Percentiles rank a stretch among this genome's conserved stretches.
Evolutionary conservation across 1,140 invertebrate species (phyloP).

Genomic region (Anagrus nilaparvatae): DNA sequence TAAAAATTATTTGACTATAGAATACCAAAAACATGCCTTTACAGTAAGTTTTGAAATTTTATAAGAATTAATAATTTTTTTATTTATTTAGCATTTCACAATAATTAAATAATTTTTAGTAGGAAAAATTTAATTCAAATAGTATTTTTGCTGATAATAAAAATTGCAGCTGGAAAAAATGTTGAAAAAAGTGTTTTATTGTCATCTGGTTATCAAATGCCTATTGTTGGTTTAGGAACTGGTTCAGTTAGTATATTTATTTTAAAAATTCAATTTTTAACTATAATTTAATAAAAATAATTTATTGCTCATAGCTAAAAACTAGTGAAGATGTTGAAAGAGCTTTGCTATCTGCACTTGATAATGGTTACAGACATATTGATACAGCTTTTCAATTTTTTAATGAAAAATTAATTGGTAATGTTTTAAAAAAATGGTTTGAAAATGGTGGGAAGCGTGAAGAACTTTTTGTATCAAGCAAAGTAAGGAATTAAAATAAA

Average conservation of each 20-base stretch:
- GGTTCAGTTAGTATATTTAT: constrained; percentile 77
- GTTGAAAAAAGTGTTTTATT: constrained; percentile 24
- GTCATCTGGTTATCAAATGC: constrained; percentile 50
- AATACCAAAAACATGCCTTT: too few relatives aligned
- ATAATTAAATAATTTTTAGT: too few relatives aligned
- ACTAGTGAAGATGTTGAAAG: constrained; percentile 61
- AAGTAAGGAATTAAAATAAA: constrained; percentile 47
- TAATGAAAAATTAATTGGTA: constrained; percentile 72
- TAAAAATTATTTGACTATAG: too few relatives aligned
- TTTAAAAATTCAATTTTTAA: too few relatives aligned
- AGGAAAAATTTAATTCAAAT: too few relatives aligned
- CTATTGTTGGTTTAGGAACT: constrained; percentile 64
- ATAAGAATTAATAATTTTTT: too few relatives aligned
- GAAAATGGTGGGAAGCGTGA: constrained; percentile 58
- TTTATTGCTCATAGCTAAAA: too few relatives aligned
- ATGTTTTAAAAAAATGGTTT: constrained; percentile 63
- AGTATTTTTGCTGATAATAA: too few relatives aligned
- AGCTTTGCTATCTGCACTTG: constrained; percentile 53
- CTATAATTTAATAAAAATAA: too few relatives aligned
- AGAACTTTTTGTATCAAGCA: constrained; percentile 77
- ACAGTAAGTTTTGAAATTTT: too few relatives aligned
- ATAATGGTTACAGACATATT: constrained; percentile 63
- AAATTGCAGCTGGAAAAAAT: too few relatives aligned
- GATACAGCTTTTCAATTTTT: constrained; percentile 73
- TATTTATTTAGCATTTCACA: too few relatives aligned